phyloP scores from a whole-genome alignment of 2,113 vertebrate genomes.

The Philantomba maxwellii region DNA sequence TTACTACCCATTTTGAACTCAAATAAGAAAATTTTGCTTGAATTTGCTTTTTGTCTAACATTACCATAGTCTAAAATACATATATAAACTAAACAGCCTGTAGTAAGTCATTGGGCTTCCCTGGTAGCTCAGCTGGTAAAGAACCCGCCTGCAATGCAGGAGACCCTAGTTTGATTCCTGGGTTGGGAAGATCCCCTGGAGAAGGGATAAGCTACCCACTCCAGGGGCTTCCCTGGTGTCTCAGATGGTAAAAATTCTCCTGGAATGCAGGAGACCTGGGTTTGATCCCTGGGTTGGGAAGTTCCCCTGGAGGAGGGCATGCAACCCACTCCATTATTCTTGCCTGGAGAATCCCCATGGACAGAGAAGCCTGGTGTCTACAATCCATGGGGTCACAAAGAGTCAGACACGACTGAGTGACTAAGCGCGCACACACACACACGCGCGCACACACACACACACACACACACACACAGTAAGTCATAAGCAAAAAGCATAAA shows the following conservation, averaged over 20 bases:
- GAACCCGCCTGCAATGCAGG: not conserved
- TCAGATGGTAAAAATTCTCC: not conserved
- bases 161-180: not conserved
- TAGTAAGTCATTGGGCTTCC: not conserved
- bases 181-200: not conserved
- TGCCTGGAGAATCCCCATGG: not conserved
- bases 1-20: not conserved
- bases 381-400: not conserved
- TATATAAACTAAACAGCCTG: not conserved
- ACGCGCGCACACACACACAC: not conserved
- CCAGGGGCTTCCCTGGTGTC: not conserved
- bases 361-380: not conserved
- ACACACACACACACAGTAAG: not conserved
- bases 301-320: not conserved
- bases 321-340: not conserved
- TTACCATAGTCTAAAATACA: not conserved
- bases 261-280: not conserved
- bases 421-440: accelerated
- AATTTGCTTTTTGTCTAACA: not conserved
- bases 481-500: not conserved
- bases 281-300: not conserved
- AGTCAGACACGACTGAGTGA: not conserved
- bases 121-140: not conserved
- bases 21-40: not conserved
- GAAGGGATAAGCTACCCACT: not conserved